Evolutionary conservation across 2,113 vertebrate species (phyloP), one percentile per base, ranked within the genome.

Genomic region (Pogona vitticeps): DNA sequence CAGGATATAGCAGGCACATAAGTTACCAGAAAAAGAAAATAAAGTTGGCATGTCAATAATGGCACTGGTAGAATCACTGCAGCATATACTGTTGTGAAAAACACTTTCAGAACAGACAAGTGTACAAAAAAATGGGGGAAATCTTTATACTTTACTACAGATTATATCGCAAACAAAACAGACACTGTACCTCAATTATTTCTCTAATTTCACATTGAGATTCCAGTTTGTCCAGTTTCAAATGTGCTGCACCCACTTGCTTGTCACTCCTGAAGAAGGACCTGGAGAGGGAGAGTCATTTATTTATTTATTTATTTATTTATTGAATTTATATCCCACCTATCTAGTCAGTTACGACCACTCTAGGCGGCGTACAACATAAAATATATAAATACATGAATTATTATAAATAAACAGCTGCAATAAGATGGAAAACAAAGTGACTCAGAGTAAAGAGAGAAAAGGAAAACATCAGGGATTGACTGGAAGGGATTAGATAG

Each of bases 251-350:
- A 85, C 98, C 98, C 13, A 99, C 96, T 0, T 98, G 97, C 94
- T 98, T 99, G 95, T 99, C 98, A 71, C 98, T 99, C 93, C 98
- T 97, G 91, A 99, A 96, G 95, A 99, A 99, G 63, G 98, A 98
- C 42, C 98, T 99, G 96, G 58, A 46, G 6, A 87, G 36, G 36
- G 40, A 59, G 21, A 73, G 33, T 31, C 15, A 28, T 73, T n/a
- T n/a, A n/a, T n/a, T n/a, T n/a, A n/a, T n/a, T n/a, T n/a, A n/a
- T n/a, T n/a, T n/a, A n/a, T n/a, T n/a, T n/a, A n/a, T n/a, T n/a
- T n/a, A n/a, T n/a, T n/a, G n/a, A n/a, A n/a, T n/a, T n/a, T n/a
- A n/a, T n/a, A n/a, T n/a, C n/a, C n/a, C n/a, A n/a, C n/a, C n/a
- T n/a, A n/a, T n/a, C n/a, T n/a, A n/a, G n/a, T n/a, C n/a, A n/a